phyloP scores from a whole-genome alignment of 1,140 invertebrate genomes.

The Anastatus disparis region DNA sequence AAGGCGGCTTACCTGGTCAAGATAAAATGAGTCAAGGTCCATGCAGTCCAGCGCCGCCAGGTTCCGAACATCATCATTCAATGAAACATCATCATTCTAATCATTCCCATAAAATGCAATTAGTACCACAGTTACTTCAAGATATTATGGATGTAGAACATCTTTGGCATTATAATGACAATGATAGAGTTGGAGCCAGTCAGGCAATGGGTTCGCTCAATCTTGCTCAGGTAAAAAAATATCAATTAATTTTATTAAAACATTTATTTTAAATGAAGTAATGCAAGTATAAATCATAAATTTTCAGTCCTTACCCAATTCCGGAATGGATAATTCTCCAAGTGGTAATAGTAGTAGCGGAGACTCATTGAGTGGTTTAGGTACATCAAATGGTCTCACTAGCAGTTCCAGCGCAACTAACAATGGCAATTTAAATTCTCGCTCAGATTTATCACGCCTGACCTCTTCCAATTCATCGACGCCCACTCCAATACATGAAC shows the following conservation, averaged over 20 bases:
- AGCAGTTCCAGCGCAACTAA: slow-evolving; percentile 13
- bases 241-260: no score
- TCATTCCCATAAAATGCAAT: slow-evolving; percentile 62
- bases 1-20: not conserved
- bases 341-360: slow-evolving; percentile 22
- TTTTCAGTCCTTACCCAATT: slow-evolving; percentile 3
- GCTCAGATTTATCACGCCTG: not conserved
- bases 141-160: slow-evolving; percentile 96
- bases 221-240: slow-evolving; percentile 19
- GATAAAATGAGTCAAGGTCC: slow-evolving; percentile 48
- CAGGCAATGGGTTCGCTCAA: slow-evolving; percentile 38
- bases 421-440: slow-evolving; percentile 9
- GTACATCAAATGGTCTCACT: slow-evolving; percentile 7
- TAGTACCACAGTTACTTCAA: slow-evolving; percentile 68
- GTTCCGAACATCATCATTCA: slow-evolving; percentile 54
- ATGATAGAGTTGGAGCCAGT: slow-evolving; percentile 54
- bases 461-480: slow-evolving; percentile 3
- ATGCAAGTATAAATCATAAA: not conserved
- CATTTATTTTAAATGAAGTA: no score
- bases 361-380: slow-evolving; percentile 1
- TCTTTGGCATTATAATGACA: slow-evolving; percentile 89
- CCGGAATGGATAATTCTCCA: slow-evolving; percentile 4
- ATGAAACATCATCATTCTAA: slow-evolving; percentile 59
- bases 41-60: slow-evolving; percentile 60
- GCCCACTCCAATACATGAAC: slow-evolving; percentile 41